Evolutionary conservation across 2,797 vertebrate species (phyloP).

Genomic region (Dromococcyx pavoninus): DNA sequence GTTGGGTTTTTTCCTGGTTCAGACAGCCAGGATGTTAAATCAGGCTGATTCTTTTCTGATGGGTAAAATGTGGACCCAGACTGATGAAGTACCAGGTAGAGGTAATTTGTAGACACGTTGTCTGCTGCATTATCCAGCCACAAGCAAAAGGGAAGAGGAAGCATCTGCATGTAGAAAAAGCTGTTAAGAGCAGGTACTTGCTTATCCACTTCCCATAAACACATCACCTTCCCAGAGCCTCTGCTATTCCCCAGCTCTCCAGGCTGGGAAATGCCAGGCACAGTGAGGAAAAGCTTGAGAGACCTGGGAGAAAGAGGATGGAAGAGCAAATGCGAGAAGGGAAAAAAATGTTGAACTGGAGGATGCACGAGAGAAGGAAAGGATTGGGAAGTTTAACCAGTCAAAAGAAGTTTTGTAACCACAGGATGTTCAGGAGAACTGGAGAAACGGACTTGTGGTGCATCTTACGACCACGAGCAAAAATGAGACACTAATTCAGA

Average conservation of each 20-base stretch:
- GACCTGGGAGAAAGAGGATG: background rate
- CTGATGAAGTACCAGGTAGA: background rate
- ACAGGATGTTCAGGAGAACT: background rate
- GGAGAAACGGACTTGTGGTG: background rate
- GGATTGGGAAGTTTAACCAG: background rate
- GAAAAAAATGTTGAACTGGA: background rate
- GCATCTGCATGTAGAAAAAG: background rate
- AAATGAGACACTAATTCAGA: background rate
- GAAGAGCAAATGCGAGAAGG: conserved; percentile 8
- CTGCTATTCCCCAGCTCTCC: background rate
- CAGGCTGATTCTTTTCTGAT: background rate
- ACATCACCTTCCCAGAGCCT: background rate
- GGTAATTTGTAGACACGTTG: background rate
- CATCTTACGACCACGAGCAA: background rate
- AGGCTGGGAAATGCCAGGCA: background rate
- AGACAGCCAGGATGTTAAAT: background rate
- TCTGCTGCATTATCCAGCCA: background rate
- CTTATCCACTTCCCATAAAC: background rate
- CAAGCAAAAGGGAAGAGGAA: background rate
- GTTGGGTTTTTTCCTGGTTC: background rate
- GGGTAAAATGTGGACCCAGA: background rate
- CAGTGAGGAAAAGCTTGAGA: background rate
- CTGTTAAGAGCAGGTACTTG: background rate
- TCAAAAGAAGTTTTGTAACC: background rate
- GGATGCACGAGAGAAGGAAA: background rate